Evolutionary conservation across 2,797 vertebrate genomes (phyloP).

Genomic region (Erethizon dorsatum): DNA sequence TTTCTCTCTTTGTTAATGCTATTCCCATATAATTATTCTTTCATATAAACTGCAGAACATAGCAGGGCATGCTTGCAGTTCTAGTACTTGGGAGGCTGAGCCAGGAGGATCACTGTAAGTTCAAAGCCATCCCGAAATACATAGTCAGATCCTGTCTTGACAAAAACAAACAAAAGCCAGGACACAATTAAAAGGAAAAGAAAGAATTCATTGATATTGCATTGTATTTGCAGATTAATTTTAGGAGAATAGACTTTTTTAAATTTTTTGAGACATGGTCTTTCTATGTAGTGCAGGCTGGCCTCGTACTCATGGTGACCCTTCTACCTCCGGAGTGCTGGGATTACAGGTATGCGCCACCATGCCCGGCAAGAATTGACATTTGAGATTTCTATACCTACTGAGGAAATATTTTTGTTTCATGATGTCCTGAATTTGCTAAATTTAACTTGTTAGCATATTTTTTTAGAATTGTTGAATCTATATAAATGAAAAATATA

Average conservation of each 20-base stretch:
- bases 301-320: too few relatives aligned
- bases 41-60: background rate
- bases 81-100: background rate
- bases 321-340: too few relatives aligned
- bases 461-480: background rate
- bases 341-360: too few relatives aligned
- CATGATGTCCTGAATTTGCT: background rate
- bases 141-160: background rate
- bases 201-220: background rate
- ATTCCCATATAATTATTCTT: background rate
- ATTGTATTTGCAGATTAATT: slow-evolving; percentile 8
- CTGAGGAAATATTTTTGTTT: background rate
- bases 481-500: background rate
- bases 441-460: background rate
- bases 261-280: too few relatives aligned
- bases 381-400: background rate
- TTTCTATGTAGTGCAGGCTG: too few relatives aligned
- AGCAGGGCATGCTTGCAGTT: background rate
- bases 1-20: background rate
- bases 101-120: background rate
- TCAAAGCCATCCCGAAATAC: background rate
- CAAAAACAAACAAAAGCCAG: background rate
- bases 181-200: background rate
- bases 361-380: background rate
- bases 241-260: background rate